phyloP scores from a whole-genome alignment of 2,888 invertebrate species.

The Liopterus haemorrhoidalis region DNA sequence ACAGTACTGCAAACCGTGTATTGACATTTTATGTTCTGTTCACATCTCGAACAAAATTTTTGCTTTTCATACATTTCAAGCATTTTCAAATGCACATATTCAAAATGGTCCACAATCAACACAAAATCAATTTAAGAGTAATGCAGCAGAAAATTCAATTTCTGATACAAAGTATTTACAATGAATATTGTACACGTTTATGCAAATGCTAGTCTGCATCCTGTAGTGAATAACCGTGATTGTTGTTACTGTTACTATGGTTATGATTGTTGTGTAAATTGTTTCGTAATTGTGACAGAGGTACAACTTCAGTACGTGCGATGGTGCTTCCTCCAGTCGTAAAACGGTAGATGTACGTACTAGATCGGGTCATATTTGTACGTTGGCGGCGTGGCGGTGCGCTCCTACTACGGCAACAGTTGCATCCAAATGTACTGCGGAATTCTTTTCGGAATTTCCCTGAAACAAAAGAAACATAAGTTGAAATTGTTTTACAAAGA shows the following conservation, averaged over 20 bases:
- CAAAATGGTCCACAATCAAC: too few species aligned
- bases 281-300: constrained; percentile 14
- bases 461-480: constrained; percentile 47
- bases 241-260: not conserved
- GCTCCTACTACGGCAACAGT: constrained; percentile 5
- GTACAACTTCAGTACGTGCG: constrained; percentile 16
- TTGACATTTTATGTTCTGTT: too few species aligned
- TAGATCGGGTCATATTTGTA: constrained; percentile 18
- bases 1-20: too few species aligned
- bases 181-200: too few species aligned
- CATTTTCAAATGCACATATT: too few species aligned
- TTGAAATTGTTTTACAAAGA: too few species aligned
- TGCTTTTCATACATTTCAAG: too few species aligned
- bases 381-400: constrained; percentile 6
- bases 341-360: constrained; percentile 20
- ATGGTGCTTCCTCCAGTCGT: constrained; percentile 17
- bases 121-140: too few species aligned
- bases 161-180: too few species aligned
- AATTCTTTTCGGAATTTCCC: constrained; percentile 70
- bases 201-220: constrained; percentile 4
- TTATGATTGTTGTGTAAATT: not conserved
- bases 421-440: constrained; percentile 54
- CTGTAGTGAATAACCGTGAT: constrained; percentile 6
- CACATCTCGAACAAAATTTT: too few species aligned
- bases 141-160: too few species aligned